phyloP scores from a whole-genome alignment of 37 sponge, comb jelly and placozoan species.

The Chondrosia reniformis region DNA sequence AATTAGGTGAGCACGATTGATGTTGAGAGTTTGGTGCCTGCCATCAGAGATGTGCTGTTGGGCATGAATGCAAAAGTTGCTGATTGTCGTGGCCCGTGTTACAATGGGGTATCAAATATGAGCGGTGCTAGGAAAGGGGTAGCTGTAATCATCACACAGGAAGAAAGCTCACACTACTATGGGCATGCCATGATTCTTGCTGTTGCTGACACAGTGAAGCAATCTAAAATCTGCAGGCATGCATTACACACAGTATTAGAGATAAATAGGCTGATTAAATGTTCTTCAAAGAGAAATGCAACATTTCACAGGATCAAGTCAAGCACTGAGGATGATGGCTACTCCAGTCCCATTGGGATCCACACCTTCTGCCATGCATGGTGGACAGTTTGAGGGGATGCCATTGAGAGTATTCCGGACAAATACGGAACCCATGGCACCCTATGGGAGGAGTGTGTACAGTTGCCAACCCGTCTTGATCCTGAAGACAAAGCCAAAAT shows the following conservation, averaged over 20 bases:
- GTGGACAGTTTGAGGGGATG: neutral
- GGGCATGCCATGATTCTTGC: neutral
- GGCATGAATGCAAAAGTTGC: constrained; percentile 4
- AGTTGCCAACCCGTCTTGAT: neutral
- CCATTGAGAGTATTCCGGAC: neutral
- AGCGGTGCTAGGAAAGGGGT: constrained; percentile 26
- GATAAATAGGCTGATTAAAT: neutral
- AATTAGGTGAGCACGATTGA: constrained; percentile 24
- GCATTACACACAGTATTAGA: neutral
- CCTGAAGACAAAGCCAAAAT: neutral
- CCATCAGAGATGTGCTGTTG: constrained; percentile 26
- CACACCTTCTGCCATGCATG: neutral
- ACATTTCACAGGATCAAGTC: neutral
- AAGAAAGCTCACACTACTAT: constrained; percentile 5
- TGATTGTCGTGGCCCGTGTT: constrained; percentile 26
- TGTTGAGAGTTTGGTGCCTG: constrained; percentile 15
- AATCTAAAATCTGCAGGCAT: neutral
- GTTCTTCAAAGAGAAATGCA: neutral
- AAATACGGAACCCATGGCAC: neutral
- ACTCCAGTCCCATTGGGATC: neutral
- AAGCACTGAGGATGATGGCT: neutral
- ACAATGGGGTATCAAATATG: constrained; percentile 43
- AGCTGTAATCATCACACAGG: neutral
- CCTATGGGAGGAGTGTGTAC: neutral
- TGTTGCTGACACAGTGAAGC: neutral